Evolutionary conservation across 1,140 invertebrate species (phyloP).

Genomic region (Diachasma alloeum): DNA sequence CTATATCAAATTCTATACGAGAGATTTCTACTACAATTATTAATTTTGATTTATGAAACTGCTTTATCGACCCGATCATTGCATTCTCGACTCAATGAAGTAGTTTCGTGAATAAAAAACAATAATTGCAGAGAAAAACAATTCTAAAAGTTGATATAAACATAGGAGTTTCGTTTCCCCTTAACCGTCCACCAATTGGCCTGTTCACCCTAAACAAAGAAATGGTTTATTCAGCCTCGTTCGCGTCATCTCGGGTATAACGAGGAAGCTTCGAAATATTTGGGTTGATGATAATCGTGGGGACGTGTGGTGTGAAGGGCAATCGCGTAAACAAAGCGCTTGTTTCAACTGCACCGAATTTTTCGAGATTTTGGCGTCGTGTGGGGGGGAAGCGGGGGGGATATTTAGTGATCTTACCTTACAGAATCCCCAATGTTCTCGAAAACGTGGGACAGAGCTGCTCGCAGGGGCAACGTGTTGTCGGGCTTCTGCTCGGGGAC

Average conservation of each 20-base stretch:
- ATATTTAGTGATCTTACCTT: not conserved
- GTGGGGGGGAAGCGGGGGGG: no score
- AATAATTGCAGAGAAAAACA: no score
- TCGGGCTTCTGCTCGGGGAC: not conserved
- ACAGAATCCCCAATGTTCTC: not conserved
- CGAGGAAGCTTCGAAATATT: not conserved
- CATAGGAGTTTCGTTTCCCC: no score
- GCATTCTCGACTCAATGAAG: no score
- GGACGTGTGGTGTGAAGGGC: not conserved
- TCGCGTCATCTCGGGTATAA: not conserved
- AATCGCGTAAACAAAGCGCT: not conserved
- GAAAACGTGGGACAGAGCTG: not conserved
- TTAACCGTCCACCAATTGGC: no score
- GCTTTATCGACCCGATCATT: no score
- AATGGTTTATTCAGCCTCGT: not conserved
- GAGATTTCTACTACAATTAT: no score
- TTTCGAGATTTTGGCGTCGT: not conserved
- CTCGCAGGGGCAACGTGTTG: not conserved
- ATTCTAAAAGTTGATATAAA: no score
- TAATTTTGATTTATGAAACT: no score
- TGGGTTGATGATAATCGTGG: not conserved
- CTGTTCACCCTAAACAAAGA: no score
- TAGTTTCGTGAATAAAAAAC: no score
- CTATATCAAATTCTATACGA: no score
- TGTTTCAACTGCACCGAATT: not conserved